These are phyloP conservation scores for Eumaeus atala DNA, from an alignment of 1,140 invertebrate species.

Conservation along the genomic window DNA sequence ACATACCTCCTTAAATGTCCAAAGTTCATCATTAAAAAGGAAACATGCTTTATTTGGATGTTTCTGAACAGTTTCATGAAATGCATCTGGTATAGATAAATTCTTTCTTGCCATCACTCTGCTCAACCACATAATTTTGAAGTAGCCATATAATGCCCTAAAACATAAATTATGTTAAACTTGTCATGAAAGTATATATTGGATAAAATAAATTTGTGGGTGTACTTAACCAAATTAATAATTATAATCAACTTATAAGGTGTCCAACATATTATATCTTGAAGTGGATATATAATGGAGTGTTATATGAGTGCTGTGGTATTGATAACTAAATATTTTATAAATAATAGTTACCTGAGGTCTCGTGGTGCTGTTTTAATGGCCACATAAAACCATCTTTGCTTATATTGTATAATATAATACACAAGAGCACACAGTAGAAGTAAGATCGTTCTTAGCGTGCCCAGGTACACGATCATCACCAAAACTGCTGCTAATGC, in stretches of 20 bases:
- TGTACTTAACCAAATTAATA: no score
- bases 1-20: slow-evolving; percentile 86
- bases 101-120: slow-evolving; percentile 77
- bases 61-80: slow-evolving; percentile 80
- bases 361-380: slow-evolving; percentile 82
- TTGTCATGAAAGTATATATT: neutral
- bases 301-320: slow-evolving; percentile 17
- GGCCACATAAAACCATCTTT: slow-evolving; percentile 82
- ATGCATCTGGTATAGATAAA: slow-evolving; percentile 82
- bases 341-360: slow-evolving; percentile 72
- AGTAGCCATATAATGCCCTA: slow-evolving; percentile 80
- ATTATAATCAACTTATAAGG: slow-evolving; percentile 1
- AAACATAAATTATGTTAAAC: slow-evolving; percentile 37
- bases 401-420: slow-evolving; percentile 50
- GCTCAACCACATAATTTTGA: slow-evolving; percentile 78
- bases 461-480: slow-evolving; percentile 41
- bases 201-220: no score
- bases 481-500: slow-evolving; percentile 33
- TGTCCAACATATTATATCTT: no score
- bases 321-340: slow-evolving; percentile 8
- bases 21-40: slow-evolving; percentile 85
- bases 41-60: slow-evolving; percentile 88
- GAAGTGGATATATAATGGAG: slow-evolving; percentile 13
- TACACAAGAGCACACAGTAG: slow-evolving; percentile 31
- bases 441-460: slow-evolving; percentile 37